These are phyloP conservation scores for Lapara coniferarum DNA, from an alignment of 2,888 invertebrate species.

Conservation along the genomic window DNA sequence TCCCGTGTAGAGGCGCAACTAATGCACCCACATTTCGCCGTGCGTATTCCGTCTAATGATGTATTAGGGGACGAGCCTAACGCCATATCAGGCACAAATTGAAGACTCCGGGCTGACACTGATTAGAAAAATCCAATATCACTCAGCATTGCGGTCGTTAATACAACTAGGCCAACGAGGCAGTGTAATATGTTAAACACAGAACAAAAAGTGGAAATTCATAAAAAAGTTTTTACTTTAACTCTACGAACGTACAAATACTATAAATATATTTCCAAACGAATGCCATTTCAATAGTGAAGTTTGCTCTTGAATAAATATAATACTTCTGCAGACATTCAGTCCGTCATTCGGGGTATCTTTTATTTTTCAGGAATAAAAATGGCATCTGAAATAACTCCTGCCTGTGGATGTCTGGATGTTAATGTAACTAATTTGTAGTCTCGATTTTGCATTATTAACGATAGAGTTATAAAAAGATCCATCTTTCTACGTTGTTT, in stretches of 20 bases:
- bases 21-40: too few species aligned
- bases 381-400: conserved; percentile 8
- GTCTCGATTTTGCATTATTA: not conserved
- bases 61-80: too few species aligned
- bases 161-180: too few species aligned
- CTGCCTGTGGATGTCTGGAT: not conserved
- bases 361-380: conserved; percentile 1
- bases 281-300: conserved; percentile 12
- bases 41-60: too few species aligned
- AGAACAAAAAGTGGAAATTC: not conserved
- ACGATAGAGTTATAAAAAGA: not conserved
- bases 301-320: conserved; percentile 21
- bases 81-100: too few species aligned
- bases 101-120: too few species aligned
- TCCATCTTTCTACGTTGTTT: not conserved
- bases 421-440: conserved; percentile 13
- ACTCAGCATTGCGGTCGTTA: too few species aligned
- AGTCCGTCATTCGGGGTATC: not conserved
- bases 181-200: not conserved
- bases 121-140: too few species aligned
- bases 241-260: not conserved
- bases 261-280: not conserved
- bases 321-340: conserved; percentile 16
- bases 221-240: not conserved
- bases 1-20: too few species aligned